Evolutionary conservation across 2,113 vertebrate genomes (phyloP), one percentile per base, ranked within the genome.

Genomic region (Aepyceros melampus): DNA sequence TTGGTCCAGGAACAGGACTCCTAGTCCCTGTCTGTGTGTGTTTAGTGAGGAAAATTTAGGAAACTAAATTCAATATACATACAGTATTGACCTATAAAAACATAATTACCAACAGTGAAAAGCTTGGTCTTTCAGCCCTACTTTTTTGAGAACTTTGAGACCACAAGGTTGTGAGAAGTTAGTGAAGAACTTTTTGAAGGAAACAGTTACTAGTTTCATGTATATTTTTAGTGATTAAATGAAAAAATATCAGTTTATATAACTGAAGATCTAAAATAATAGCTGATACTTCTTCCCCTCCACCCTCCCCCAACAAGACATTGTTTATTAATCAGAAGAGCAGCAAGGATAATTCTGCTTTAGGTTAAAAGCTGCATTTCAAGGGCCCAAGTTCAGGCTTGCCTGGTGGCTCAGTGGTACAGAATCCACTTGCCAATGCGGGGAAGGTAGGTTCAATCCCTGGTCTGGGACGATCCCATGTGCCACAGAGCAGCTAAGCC

Each of bases 341-440:
- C 33, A 81, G 17, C 19, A 56, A 62, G 40, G 43, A 83, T 25
- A 23, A 40, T 56, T 51, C 4, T 51, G 11, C 16, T 87, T 91
- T 15, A 89, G 55, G 88, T 14, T 62, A 71, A 74, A 40, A 74
- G 67, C n/a, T 74, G 67, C n/a, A 74, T 71, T 84, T 92, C 74
- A 87, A 76, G 94, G 23, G 11, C 29, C 8, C 64, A 89, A 83
- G 27, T 92, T 93, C 33, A 74, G n/a, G 67, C n/a, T 74, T 74
- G 10, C n/a, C n/a, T 74, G n/a, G n/a, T 40, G n/a, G 19, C 40
- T 74, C 67, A 40, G n/a, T 74, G 67, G 19, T 40, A 74, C 40
- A 74, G 67, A 74, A 40, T 74, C 19, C 67, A 40, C n/a, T 74
- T 74, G n/a, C 19, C n/a, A 40, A 6, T 74, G n/a, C n/a, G 25